Evolutionary conservation across 1,140 invertebrate genomes (phyloP).

Genomic region (Euwallacea similis): DNA sequence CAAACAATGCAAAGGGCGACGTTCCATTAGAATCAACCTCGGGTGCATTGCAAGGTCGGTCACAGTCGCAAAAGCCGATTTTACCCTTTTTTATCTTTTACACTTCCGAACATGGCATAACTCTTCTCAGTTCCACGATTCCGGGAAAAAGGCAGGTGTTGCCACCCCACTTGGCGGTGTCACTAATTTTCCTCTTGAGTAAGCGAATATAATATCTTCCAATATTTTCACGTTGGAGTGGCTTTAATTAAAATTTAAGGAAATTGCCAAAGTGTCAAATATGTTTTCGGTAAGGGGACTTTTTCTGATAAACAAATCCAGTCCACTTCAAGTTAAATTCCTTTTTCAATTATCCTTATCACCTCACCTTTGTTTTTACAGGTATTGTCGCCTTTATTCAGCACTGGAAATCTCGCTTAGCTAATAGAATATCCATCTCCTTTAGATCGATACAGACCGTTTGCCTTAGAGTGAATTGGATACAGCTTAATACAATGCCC

Average conservation of each 20-base stretch:
- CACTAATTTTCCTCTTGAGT: slow-evolving; percentile 27
- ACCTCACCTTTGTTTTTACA: background rate
- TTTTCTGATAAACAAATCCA: slow-evolving; percentile 5
- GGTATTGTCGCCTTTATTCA: background rate
- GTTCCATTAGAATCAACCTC: too few species aligned
- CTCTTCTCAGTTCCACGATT: slow-evolving; percentile 11
- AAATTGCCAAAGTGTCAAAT: slow-evolving; percentile 1
- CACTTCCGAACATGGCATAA: background rate
- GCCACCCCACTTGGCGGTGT: slow-evolving; percentile 10
- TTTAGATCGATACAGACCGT: too few species aligned
- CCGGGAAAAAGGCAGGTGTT: slow-evolving; percentile 19
- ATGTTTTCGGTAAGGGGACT: background rate
- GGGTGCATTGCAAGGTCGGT: too few species aligned
- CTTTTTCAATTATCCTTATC: background rate
- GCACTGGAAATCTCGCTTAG: too few species aligned
- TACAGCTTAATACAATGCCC: background rate
- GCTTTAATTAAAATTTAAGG: slow-evolving; percentile 26
- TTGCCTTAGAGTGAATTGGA: background rate
- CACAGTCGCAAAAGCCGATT: slow-evolving; percentile 1
- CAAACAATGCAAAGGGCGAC: too few species aligned
- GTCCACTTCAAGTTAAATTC: too few species aligned
- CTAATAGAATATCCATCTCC: too few species aligned
- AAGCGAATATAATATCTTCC: slow-evolving; percentile 28
- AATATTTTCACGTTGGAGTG: slow-evolving; percentile 18
- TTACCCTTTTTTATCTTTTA: slow-evolving; percentile 4